These are phyloP conservation scores for Folsomia manolachei DNA, from an alignment of 2,888 invertebrate genomes.

Conservation along the genomic window DNA sequence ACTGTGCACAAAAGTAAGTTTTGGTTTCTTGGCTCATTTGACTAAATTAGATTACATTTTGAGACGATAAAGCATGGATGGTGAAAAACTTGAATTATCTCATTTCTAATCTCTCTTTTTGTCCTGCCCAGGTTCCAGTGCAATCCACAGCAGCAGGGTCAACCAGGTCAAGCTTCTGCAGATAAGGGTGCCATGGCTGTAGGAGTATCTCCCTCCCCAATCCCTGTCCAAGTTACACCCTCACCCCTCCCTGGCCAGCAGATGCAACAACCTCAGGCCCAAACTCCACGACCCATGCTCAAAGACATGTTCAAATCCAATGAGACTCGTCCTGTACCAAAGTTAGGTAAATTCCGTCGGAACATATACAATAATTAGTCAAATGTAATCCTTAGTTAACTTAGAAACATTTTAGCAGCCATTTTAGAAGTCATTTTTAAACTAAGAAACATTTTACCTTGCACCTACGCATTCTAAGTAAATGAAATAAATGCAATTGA, in stretches of 20 bases:
- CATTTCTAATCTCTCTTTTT: not conserved
- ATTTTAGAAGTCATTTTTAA: too few species aligned
- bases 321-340: not conserved
- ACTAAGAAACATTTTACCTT: too few species aligned
- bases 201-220: not conserved
- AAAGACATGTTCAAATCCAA: not conserved
- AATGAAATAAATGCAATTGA: too few species aligned
- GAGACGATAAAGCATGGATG: not conserved
- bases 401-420: too few species aligned
- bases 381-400: too few species aligned
- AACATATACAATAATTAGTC: too few species aligned
- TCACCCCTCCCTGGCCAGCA: not conserved
- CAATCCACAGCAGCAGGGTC: slow-evolving; percentile 8
- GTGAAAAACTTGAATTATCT: too few species aligned
- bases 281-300: not conserved
- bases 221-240: not conserved
- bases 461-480: too few species aligned
- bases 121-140: not conserved
- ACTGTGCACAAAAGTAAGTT: slow-evolving; percentile 18
- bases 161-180: not conserved
- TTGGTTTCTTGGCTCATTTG: not conserved
- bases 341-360: not conserved
- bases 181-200: not conserved
- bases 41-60: not conserved
- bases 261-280: not conserved